Conservation (phyloP, 2,888 invertebrate genomes). For the Furcula furcula region DNA sequence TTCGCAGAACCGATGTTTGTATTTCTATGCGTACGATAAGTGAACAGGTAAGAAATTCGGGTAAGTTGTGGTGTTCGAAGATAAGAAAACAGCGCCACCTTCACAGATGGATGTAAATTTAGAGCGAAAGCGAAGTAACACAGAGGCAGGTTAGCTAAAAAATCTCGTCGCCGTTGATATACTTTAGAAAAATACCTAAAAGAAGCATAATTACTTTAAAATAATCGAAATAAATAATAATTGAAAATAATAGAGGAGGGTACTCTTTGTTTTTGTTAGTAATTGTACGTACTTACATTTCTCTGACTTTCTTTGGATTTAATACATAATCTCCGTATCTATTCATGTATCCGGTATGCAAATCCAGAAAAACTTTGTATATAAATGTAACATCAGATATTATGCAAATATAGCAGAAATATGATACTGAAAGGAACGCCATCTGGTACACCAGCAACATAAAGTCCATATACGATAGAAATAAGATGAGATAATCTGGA, state of each 20-base stretch:
- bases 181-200: constrained; percentile 71
- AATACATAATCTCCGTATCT: constrained; percentile 74
- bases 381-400: constrained; percentile 62
- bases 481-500: constrained; percentile 67
- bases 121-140: constrained; percentile 59
- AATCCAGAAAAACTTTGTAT: constrained; percentile 69
- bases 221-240: too few species aligned
- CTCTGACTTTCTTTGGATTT: constrained; percentile 63
- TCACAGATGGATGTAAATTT: constrained; percentile 33
- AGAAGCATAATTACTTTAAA: too few species aligned
- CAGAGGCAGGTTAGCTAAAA: constrained; percentile 61
- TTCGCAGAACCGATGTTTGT: constrained; percentile 67
- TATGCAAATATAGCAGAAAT: constrained; percentile 53
- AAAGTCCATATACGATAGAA: constrained; percentile 65
- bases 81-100: constrained; percentile 54
- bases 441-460: constrained; percentile 73
- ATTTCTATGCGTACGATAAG: constrained; percentile 62
- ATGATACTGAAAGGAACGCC: constrained; percentile 65
- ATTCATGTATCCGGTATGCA: constrained; percentile 74
- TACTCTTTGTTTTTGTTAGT: too few species aligned
- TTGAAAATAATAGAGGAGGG: too few species aligned
- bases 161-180: constrained; percentile 61
- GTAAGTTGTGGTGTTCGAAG: constrained; percentile 65
- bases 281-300: constrained; percentile 64
- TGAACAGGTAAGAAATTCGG: constrained; percentile 69